Base-by-base conservation (phyloP, 2,888 invertebrate genomes). In the Hydropsyche betteni region DNA sequence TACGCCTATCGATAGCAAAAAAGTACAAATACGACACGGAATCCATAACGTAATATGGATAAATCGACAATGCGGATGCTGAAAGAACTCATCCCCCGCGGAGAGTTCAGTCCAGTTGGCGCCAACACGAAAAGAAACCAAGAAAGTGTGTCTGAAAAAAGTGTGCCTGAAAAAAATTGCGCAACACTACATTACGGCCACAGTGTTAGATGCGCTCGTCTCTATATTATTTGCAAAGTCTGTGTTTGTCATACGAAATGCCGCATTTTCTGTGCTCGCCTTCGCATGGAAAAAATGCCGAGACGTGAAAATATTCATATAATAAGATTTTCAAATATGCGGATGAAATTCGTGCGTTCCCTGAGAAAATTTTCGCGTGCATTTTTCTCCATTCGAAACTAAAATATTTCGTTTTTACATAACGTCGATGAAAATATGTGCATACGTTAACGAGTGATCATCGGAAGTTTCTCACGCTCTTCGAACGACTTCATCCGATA, bases 221-320 rank as follows among this genome's bases (percentile, higher is more conserved):
- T 55, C 16, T 24, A 24, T 24, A 16, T 14, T 58, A 58, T 58
- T 58, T 14, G 24, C 58, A 58, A 58, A 58, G 58, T 58, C 58
- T 58, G 58, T 58, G 24, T 58, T 58, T 58, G 58, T 5, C 58
- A 24, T 24, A 16, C 5, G 58, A 58, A 58, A 58, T 58, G 24
- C 58, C 58, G 44, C 44, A 44, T 8, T 24, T 2, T 24, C 24
- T 24, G 24, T 24, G 24, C 12, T 8, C 51, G 51, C 8, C 12
- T 51, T 51, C 51, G 3, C 51, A 8, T 51, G 51, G 12, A 51
- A 51, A 51, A 10, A 51, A 51, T 16, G 7, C 6, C 14, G 4
- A 55, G 55, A 10, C 10, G 16, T 24, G 55, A 55, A 55, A 55
- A 55, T 55, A n/a, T 55, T 55, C 6, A 61, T 24, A 24, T 61